These are phyloP conservation scores for Lasius fuliginosus DNA, from an alignment of 2,888 invertebrate species.

Conservation along the genomic window DNA sequence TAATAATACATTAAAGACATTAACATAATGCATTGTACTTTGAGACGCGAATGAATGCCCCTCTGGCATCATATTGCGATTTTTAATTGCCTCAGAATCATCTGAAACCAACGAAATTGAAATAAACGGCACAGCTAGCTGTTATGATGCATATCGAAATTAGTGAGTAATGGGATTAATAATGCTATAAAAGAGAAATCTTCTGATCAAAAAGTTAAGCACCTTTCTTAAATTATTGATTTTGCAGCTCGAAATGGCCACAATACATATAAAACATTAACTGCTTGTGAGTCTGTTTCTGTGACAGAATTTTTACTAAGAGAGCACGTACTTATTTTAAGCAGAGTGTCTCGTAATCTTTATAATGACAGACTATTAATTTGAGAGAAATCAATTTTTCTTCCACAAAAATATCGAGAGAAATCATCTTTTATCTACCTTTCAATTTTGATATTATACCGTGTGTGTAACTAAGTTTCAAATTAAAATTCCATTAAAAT, in stretches of 20 bases:
- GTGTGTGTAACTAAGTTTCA: neutral
- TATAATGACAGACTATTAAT: neutral
- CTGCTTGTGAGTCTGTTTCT: neutral
- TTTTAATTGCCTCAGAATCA: neutral
- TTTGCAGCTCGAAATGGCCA: neutral
- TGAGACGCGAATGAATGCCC: slow-evolving; percentile 29
- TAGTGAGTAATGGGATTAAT: neutral
- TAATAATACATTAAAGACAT: slow-evolving; percentile 51
- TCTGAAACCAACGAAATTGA: slow-evolving; percentile 20
- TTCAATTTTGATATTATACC: neutral
- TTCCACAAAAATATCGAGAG: neutral
- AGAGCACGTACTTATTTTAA: neutral
- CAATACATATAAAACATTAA: neutral
- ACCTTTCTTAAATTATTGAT: neutral
- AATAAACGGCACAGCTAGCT: neutral
- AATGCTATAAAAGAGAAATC: neutral
- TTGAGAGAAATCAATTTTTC: neutral
- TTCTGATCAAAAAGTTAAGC: neutral
- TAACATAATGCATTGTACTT: slow-evolving; percentile 55
- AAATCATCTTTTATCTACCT: neutral
- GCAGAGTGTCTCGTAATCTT: too few species aligned
- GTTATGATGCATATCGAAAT: neutral
- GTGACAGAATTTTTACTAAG: neutral
- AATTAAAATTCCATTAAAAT: neutral
- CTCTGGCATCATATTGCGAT: neutral